Base-by-base conservation (phyloP, 2,797 vertebrate genomes). In the Lepus townsendii region DNA sequence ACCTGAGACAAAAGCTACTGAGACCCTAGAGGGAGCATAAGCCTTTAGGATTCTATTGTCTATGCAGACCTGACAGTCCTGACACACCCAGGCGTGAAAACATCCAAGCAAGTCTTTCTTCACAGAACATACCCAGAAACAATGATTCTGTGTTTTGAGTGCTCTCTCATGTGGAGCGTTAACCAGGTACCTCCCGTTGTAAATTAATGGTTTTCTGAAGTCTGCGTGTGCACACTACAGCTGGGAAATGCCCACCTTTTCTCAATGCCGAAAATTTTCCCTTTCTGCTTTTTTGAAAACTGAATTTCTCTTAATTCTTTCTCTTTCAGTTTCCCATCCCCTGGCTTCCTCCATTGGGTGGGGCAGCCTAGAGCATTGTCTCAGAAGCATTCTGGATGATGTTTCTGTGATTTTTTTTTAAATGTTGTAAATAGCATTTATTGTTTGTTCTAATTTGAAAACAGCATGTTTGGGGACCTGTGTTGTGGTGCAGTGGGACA, bases 361-460 rank as follows among this genome's bases (percentile, higher is more conserved):
- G 32, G 69, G 5, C 38, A 30, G 5, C 2, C 17, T 38, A 60
- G 42, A 95, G 54, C 68, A 38, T 85, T 87, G 52, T 47, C 77
- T 85, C 22, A 88, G 19, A 30, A 90, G 35, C 75, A 63, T 71
- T 96, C 20, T 38, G 85, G 42, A 30, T 75, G 80, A 20, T 75
- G 35, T 26, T 90, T 30, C 52, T 76, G 30, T 19, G 17, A 54
- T 16, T 57, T 19, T 38, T 32, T 26, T 32, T 84, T 62, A 63
- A 83, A 69, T 7, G 73, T 50, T 83, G 72, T 11, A 84, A 47
- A 78, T 50, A 71, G 42, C 2, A 73, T 50, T 26, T 85, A 50
- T 42, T 91, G 13, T 24, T 73, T 93, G 82, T 90, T 84, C 69
- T 94, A 88, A 89, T 90, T 87, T 79, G 30, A 86, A 77, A 57